Conservation (phyloP, 2,113 vertebrate genomes). For the Erpornis zantholeuca region DNA sequence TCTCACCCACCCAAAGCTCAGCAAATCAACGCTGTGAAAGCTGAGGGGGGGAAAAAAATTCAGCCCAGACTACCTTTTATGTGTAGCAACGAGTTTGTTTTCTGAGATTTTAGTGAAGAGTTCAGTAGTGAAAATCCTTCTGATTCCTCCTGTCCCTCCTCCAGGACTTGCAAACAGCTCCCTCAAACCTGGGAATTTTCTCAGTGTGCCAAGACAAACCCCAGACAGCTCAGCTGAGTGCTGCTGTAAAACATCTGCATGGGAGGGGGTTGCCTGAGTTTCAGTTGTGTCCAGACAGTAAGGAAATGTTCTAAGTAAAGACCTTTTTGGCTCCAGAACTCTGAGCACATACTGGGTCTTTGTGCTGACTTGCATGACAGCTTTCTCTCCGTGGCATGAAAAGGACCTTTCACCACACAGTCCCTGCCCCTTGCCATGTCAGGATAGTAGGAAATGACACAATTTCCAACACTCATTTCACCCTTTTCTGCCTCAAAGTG, state of each 20-base stretch:
- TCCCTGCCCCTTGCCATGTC: not conserved
- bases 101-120: not conserved
- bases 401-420: conserved; percentile 26
- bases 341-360: conserved; percentile 12
- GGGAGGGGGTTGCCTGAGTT: not conserved
- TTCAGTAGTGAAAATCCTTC: not conserved
- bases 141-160: not conserved
- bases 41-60: not conserved
- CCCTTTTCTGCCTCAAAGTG: not conserved
- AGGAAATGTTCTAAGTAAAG: not conserved
- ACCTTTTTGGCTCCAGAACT: not conserved
- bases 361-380: conserved; percentile 25
- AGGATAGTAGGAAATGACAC: not conserved
- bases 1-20: not conserved
- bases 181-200: not conserved
- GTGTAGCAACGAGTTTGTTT: not conserved
- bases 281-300: not conserved
- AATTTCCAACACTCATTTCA: not conserved
- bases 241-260: not conserved
- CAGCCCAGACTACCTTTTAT: not conserved
- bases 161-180: not conserved
- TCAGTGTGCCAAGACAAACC: not conserved
- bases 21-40: not conserved
- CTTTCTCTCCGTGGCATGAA: conserved; percentile 12
- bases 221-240: not conserved